These are phyloP conservation scores for Acarapis woodi DNA, from an alignment of 1,140 invertebrate species.

Conservation along the genomic window DNA sequence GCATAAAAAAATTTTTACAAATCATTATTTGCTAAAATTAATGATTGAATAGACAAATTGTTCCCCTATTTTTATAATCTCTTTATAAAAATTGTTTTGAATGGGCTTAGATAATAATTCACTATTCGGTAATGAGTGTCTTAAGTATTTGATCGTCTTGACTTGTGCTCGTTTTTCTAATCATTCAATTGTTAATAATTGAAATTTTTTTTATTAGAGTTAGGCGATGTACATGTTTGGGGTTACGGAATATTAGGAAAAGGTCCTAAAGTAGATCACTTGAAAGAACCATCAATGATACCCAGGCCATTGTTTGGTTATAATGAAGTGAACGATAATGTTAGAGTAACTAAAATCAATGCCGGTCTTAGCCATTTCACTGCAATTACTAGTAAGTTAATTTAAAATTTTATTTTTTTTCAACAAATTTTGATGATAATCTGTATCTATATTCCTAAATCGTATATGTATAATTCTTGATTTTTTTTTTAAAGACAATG, in stretches of 20 bases:
- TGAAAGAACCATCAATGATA: constrained; percentile 32
- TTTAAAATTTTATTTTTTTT: background rate
- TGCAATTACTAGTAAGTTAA: constrained; percentile 29
- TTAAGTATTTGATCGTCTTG: no score
- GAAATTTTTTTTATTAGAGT: constrained; percentile 22
- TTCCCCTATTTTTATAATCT: no score
- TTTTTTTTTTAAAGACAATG: constrained; percentile 17
- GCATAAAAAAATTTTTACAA: no score
- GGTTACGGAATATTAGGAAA: constrained; percentile 67
- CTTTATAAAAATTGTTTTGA: no score
- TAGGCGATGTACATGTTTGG: constrained; percentile 62
- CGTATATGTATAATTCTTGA: background rate
- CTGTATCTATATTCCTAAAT: background rate
- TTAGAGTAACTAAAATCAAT: constrained; percentile 22
- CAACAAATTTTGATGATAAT: background rate
- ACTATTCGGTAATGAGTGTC: no score
- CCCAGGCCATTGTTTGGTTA: constrained; percentile 48
- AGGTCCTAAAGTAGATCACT: constrained; percentile 40
- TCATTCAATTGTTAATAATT: background rate
- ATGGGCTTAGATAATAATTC: no score
- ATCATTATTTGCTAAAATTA: no score
- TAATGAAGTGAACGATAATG: constrained; percentile 43
- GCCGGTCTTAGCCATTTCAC: constrained; percentile 45
- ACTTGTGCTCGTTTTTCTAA: background rate
- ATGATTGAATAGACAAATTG: no score